phyloP scores from a whole-genome alignment of 2,888 invertebrate genomes.

The Incurvaria masculella region DNA sequence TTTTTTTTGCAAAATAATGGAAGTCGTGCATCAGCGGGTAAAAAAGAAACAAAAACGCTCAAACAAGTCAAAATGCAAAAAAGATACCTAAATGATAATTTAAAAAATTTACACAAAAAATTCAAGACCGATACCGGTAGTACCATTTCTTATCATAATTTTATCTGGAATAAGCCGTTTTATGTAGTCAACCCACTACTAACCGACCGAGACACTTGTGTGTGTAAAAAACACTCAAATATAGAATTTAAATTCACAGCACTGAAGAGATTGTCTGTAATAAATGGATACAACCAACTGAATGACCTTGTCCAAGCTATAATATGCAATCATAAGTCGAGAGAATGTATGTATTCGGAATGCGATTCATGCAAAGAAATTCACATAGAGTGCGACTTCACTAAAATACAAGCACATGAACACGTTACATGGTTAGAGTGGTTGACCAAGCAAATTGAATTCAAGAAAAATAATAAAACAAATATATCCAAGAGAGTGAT shows the following conservation, averaged over 20 bases:
- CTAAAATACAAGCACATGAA: no score
- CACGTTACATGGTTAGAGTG: no score
- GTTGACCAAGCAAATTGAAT: no score
- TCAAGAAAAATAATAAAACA: no score
- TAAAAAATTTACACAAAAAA: constrained; percentile 1
- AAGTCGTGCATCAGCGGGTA: constrained; percentile 8
- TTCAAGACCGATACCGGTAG: not conserved
- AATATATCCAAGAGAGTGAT: not conserved
- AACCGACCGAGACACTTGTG: no score
- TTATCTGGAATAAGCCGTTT: constrained; percentile 2
- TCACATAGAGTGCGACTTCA: no score
- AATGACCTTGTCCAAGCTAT: not conserved
- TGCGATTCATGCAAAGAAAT: no score
- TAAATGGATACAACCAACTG: not conserved
- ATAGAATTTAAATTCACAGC: no score
- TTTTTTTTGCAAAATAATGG: constrained; percentile 7
- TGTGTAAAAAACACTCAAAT: no score
- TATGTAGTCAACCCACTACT: not conserved
- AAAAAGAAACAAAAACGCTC: constrained; percentile 7
- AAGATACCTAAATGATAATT: constrained; percentile 3
- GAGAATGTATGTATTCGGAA: no score
- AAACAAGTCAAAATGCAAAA: constrained; percentile 5
- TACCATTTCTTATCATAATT: not conserved
- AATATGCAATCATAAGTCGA: no score
- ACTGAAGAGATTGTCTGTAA: no score